phyloP scores from a whole-genome alignment of 2,797 vertebrate species.

The Anomalospiza imberbis region DNA sequence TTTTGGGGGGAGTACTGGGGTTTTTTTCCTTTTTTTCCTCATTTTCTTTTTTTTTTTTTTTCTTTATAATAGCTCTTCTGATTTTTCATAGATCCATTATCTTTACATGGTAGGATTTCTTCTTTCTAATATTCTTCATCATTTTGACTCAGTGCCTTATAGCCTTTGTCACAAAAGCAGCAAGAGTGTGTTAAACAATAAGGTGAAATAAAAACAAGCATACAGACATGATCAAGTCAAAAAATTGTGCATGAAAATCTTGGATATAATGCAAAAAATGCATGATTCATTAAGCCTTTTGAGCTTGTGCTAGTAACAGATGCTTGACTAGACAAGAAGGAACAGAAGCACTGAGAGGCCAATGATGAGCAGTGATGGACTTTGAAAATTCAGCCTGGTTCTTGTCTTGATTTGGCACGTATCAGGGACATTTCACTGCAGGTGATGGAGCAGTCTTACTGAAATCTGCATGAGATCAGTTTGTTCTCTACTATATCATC shows the following conservation, averaged over 20 bases:
- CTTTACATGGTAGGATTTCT: background rate
- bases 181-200: fast-evolving
- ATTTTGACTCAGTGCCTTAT: background rate
- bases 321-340: background rate
- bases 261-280: background rate
- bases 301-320: background rate
- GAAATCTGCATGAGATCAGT: background rate
- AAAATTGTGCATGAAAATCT: background rate
- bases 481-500: background rate
- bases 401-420: background rate
- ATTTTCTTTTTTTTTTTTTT: too few relatives aligned
- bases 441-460: background rate
- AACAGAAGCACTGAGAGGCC: background rate
- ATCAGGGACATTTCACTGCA: background rate
- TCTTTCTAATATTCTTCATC: background rate
- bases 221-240: background rate
- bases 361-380: background rate
- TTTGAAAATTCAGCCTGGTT: background rate
- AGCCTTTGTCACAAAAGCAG: background rate
- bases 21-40: fast-evolving
- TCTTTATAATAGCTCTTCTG: background rate
- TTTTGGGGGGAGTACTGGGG: fast-evolving
- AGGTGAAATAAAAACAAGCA: background rate
- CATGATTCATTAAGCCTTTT: background rate
- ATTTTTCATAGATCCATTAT: background rate